A percentile compares a stretch with the other conserved stretches of the same genome.
Conservation (phyloP, 53 echinoderm and acorn worm genomes). For the Crossaster papposus region DNA sequence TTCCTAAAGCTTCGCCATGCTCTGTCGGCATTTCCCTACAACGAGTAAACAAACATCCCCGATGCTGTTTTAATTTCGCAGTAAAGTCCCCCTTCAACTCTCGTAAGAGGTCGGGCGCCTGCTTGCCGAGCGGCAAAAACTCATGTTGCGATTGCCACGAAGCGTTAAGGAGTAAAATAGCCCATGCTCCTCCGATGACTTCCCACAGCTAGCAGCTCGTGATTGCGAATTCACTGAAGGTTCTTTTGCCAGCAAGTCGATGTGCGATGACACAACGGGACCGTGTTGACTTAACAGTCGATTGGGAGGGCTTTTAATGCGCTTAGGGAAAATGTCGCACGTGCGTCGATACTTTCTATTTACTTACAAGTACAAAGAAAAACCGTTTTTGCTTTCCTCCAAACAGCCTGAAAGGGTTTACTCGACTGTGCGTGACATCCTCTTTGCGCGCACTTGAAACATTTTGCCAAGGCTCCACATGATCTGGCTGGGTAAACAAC, state of each 20-base stretch:
- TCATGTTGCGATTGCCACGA: neutral
- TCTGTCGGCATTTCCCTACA: neutral
- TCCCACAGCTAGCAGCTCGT: no score
- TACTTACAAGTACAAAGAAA: neutral
- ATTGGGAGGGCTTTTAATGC: neutral
- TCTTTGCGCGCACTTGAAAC: constrained; percentile 5
- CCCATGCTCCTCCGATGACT: neutral
- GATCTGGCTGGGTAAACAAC: neutral
- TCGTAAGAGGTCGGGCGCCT: constrained; percentile 15
- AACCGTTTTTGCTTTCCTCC: neutral
- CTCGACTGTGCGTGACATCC: constrained; percentile 8
- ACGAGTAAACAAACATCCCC: neutral
- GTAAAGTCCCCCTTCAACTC: neutral
- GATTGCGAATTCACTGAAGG: neutral
- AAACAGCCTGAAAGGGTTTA: neutral
- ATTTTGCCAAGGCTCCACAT: neutral
- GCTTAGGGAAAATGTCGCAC: neutral
- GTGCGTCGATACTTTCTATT: neutral
- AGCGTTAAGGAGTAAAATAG: neutral
- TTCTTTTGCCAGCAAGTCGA: neutral
- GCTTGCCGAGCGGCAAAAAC: neutral
- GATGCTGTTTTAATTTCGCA: constrained; percentile 6
- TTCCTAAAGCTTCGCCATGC: constrained; percentile 20
- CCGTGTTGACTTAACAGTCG: neutral
- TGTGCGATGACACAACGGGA: neutral